Conservation (phyloP, 2,797 vertebrate genomes). For the Chaetophractus vellerosus region DNA sequence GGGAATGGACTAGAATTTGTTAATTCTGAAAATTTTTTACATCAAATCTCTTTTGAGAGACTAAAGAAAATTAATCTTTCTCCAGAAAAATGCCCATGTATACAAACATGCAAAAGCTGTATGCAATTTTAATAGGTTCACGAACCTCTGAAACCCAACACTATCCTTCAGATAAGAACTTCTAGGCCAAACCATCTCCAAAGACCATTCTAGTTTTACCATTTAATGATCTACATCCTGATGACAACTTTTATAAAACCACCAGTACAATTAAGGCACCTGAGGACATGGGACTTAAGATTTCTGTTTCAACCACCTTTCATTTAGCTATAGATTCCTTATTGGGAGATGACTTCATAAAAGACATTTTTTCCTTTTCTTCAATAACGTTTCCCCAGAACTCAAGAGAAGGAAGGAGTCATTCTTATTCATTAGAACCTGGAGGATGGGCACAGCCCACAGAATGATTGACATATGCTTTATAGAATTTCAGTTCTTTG, state of each 20-base stretch:
- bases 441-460: constrained; percentile 60
- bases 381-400: constrained; percentile 69
- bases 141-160: not conserved
- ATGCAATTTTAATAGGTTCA: not conserved
- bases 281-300: constrained; percentile 35
- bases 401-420: constrained; percentile 71
- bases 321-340: constrained; percentile 71
- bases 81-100: constrained; percentile 12
- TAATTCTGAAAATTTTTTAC: not conserved
- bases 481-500: constrained; percentile 62
- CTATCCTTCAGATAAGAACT: not conserved
- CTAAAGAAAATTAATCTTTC: constrained; percentile 41
- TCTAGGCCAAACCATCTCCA: not conserved
- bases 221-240: not conserved
- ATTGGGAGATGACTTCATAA: constrained; percentile 68
- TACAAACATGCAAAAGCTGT: not conserved
- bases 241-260: constrained; percentile 46
- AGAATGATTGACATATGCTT: constrained; percentile 69
- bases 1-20: not conserved
- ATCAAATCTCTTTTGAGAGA: constrained; percentile 33
- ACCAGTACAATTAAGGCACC: not conserved
- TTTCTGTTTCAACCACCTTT: constrained; percentile 68
- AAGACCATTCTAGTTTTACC: not conserved
- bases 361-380: constrained; percentile 57
- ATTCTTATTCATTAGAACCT: constrained; percentile 77